A percentile compares a stretch with the other conserved stretches of the same genome.
Evolutionary conservation across 30 jellyfish, hydroid and myxozoan genomes (phyloP).

Genomic region (Clytia hemisphaerica): DNA sequence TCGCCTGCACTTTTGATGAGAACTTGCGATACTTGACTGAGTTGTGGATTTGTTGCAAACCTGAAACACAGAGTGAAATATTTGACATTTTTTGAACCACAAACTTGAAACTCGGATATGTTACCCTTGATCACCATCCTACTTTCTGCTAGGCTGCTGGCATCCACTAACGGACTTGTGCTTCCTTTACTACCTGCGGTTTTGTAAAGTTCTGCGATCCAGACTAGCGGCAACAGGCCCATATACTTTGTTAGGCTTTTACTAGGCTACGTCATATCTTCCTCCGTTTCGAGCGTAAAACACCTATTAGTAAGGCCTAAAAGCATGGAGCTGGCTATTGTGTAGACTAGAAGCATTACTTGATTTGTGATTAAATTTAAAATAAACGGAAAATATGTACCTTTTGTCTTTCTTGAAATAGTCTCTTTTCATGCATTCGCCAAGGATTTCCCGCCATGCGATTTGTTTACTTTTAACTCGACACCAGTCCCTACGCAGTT

Average conservation of each 20-base stretch:
- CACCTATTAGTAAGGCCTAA: no score
- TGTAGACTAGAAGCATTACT: no score
- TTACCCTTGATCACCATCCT: not conserved
- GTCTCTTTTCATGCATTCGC: slow-evolving; percentile 60
- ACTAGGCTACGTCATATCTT: no score
- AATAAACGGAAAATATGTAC: not conserved
- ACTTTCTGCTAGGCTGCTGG: no score
- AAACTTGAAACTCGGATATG: no score
- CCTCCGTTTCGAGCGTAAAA: no score
- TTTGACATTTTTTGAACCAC: not conserved
- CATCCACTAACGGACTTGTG: no score
- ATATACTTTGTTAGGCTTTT: not conserved
- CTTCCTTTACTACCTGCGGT: no score
- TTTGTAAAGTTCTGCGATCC: no score
- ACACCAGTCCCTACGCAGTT: slow-evolving; percentile 92
- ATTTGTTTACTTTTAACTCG: slow-evolving; percentile 52
- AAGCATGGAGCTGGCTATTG: no score
- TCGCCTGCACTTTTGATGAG: slow-evolving; percentile 67
- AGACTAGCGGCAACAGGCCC: not conserved
- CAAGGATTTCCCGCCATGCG: slow-evolving; percentile 81
- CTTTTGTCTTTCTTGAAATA: slow-evolving; percentile 27
- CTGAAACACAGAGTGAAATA: slow-evolving; percentile 7
- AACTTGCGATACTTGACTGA: slow-evolving; percentile 29
- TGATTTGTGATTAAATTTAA: no score
- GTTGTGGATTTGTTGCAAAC: slow-evolving; percentile 49